Conservation (phyloP, 1,140 invertebrate genomes). For the Cydia fagiglandana region DNA sequence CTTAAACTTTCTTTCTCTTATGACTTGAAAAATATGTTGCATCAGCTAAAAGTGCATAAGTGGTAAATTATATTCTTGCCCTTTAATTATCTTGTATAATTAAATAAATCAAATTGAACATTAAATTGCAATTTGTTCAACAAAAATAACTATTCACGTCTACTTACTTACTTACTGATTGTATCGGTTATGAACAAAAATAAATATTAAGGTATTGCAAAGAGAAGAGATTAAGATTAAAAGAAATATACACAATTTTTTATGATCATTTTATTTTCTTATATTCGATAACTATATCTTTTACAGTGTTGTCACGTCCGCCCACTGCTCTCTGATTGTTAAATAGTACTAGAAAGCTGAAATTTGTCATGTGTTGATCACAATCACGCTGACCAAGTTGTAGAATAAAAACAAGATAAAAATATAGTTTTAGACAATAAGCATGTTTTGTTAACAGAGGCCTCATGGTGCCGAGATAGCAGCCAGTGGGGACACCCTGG, state of each 20-base stretch:
- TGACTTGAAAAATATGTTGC: background rate
- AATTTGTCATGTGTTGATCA: no score
- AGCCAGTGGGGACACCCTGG: background rate
- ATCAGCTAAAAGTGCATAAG: background rate
- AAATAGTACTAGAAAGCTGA: no score
- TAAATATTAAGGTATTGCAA: no score
- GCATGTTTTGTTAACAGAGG: background rate
- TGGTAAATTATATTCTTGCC: background rate
- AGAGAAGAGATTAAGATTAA: no score
- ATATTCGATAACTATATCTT: no score
- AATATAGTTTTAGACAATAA: background rate
- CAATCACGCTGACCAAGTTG: no score
- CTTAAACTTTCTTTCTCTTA: conserved; percentile 4
- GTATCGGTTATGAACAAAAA: no score
- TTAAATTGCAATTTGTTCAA: background rate
- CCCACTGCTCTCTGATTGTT: no score
- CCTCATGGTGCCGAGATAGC: background rate
- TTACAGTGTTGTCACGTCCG: no score
- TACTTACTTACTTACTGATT: background rate
- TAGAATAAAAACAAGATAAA: background rate
- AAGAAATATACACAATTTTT: no score
- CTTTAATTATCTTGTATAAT: conserved; percentile 7
- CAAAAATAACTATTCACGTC: background rate
- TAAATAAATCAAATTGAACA: background rate
- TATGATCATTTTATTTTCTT: no score